phyloP scores from a whole-genome alignment of 2,113 vertebrate genomes.

The Donacobius atricapilla region DNA sequence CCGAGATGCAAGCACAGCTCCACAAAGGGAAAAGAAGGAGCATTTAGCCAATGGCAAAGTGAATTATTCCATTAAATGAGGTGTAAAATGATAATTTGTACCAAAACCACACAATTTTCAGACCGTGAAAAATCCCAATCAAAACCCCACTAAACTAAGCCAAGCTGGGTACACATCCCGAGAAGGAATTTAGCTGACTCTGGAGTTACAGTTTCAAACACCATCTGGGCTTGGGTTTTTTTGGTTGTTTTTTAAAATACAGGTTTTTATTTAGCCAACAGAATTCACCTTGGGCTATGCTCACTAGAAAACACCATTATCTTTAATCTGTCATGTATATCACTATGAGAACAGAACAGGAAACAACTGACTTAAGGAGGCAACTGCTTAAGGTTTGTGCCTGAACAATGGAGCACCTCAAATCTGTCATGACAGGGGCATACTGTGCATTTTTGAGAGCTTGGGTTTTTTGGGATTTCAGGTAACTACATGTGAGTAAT shows the following conservation, averaged over 20 bases:
- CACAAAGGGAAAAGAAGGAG: neutral
- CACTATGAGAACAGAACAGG: neutral
- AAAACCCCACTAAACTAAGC: neutral
- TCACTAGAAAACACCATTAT: slow-evolving; percentile 10
- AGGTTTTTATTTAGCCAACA: slow-evolving; percentile 27
- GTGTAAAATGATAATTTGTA: neutral
- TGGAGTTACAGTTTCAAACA: neutral
- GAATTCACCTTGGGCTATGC: neutral
- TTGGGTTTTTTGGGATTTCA: neutral
- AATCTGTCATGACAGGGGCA: neutral
- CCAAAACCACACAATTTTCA: neutral
- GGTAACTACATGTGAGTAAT: neutral
- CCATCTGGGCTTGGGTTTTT: neutral
- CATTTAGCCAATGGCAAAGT: neutral
- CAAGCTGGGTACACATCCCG: neutral
- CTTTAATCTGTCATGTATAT: slow-evolving; percentile 42
- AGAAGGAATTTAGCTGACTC: neutral
- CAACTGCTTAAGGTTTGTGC: neutral
- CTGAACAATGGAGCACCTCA: neutral
- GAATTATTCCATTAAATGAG: neutral
- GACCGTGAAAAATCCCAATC: neutral
- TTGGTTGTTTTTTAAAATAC: neutral
- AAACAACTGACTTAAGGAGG: neutral
- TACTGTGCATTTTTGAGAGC: neutral
- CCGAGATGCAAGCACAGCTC: neutral